Percentiles rank a stretch among this genome's conserved stretches.
Conservation (phyloP, 2,888 invertebrate species). For the Choristoneura rosaceana region DNA sequence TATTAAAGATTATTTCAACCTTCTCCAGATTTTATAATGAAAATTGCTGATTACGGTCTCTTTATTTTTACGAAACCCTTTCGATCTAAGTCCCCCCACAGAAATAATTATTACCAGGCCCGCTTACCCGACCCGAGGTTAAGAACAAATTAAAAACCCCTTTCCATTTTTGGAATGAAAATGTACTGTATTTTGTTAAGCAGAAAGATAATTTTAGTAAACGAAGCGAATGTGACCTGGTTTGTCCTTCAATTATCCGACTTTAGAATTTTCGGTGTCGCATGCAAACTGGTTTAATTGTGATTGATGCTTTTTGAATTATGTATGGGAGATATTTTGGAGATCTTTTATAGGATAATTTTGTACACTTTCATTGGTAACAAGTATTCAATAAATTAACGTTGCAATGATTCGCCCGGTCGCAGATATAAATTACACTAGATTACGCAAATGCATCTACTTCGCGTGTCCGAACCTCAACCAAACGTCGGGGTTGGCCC, state of each 20-base stretch:
- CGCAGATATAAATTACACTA: no score
- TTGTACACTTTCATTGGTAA: no score
- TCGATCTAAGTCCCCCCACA: constrained; percentile 8
- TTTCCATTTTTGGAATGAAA: not conserved
- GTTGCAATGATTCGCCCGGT: no score
- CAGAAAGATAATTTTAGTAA: constrained; percentile 18
- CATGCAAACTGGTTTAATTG: constrained; percentile 21
- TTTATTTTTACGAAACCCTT: constrained; percentile 23
- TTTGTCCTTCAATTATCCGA: constrained; percentile 21
- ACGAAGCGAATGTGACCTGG: not conserved
- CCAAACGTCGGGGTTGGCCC: no score
- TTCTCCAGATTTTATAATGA: not conserved
- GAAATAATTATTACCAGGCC: constrained; percentile 26
- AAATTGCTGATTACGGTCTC: constrained; percentile 5
- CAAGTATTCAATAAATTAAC: no score
- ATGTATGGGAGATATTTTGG: not conserved
- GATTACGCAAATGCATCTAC: no score
- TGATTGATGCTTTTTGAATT: constrained; percentile 28
- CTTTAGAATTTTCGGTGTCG: constrained; percentile 11
- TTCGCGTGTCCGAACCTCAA: no score
- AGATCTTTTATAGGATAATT: not conserved
- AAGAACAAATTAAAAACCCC: constrained; percentile 26
- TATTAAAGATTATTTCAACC: constrained; percentile 2
- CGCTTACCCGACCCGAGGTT: constrained; percentile 17
- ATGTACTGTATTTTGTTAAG: constrained; percentile 8